Conservation (phyloP, 2,888 invertebrate genomes). For the Gandaritis pyraliata region DNA sequence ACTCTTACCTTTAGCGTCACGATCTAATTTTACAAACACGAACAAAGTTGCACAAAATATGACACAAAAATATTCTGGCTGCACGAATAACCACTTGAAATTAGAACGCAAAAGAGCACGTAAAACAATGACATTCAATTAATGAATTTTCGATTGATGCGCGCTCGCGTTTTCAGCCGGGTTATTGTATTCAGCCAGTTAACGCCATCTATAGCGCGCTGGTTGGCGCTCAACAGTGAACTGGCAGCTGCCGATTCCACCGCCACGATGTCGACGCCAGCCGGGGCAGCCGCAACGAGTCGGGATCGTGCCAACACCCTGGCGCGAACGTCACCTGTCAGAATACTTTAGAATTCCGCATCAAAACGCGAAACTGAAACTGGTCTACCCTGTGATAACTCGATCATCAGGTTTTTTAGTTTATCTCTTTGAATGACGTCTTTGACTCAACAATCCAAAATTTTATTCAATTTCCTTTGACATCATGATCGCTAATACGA, state of each 20-base stretch:
- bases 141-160: slow-evolving; percentile 57
- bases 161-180: slow-evolving; percentile 55
- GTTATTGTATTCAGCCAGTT: slow-evolving; percentile 44
- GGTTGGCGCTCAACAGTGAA: slow-evolving; percentile 67
- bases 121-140: slow-evolving; percentile 60
- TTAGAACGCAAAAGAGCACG: slow-evolving; percentile 51
- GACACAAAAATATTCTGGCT: slow-evolving; percentile 40
- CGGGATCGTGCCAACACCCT: slow-evolving; percentile 58
- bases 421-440: neutral
- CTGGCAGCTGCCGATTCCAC: slow-evolving; percentile 50
- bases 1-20: slow-evolving; percentile 51
- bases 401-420: slow-evolving; percentile 15
- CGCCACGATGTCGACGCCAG: slow-evolving; percentile 23
- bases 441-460: slow-evolving; percentile 2
- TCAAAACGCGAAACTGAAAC: slow-evolving; percentile 25
- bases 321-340: slow-evolving; percentile 40
- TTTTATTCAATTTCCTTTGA: slow-evolving; percentile 6
- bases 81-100: slow-evolving; percentile 60
- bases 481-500: slow-evolving; percentile 3
- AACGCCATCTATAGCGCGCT: slow-evolving; percentile 59
- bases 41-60: slow-evolving; percentile 43
- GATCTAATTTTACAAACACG: slow-evolving; percentile 45
- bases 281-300: slow-evolving; percentile 21
- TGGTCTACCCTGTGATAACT: slow-evolving; percentile 14
- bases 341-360: slow-evolving; percentile 38